These are phyloP conservation scores for Microplitis mediator DNA, from an alignment of 1,140 invertebrate species.

Conservation along the genomic window DNA sequence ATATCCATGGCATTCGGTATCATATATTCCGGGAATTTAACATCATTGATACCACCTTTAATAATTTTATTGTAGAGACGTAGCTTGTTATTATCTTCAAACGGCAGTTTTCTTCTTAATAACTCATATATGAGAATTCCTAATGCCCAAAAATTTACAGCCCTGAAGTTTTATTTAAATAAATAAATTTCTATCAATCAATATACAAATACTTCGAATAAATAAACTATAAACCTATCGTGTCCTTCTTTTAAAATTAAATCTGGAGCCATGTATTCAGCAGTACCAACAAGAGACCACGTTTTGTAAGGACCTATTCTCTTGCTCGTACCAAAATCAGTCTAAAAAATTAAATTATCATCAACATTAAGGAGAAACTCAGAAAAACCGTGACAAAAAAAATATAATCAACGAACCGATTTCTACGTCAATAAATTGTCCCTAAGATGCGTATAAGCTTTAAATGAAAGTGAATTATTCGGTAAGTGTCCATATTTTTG, in stretches of 20 bases:
- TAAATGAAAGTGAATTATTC: too few relatives aligned
- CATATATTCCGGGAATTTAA: constrained; percentile 68
- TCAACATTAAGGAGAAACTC: too few relatives aligned
- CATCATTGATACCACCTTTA: constrained; percentile 74
- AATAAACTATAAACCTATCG: constrained; percentile 53
- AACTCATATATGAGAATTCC: constrained; percentile 83
- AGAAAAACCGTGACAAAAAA: too few relatives aligned
- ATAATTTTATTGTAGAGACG: constrained; percentile 86
- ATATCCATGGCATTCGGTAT: constrained; percentile 63
- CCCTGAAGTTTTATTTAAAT: constrained; percentile 67
- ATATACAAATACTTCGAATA: neutral
- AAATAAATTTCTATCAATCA: neutral
- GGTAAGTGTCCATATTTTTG: too few relatives aligned
- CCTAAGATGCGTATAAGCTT: too few relatives aligned
- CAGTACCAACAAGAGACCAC: constrained; percentile 90
- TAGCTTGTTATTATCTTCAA: constrained; percentile 80
- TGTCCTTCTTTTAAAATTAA: constrained; percentile 60
- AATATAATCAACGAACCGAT: constrained; percentile 61
- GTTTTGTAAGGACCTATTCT: constrained; percentile 76
- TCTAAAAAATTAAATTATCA: constrained; percentile 56
- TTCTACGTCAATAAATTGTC: too few relatives aligned
- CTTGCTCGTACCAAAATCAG: constrained; percentile 91
- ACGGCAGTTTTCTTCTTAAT: constrained; percentile 75
- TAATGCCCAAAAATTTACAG: constrained; percentile 83
- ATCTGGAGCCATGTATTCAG: constrained; percentile 61